Evolutionary conservation across 2,113 vertebrate genomes (phyloP).

Genomic region (Mesitornis unicolor): DNA sequence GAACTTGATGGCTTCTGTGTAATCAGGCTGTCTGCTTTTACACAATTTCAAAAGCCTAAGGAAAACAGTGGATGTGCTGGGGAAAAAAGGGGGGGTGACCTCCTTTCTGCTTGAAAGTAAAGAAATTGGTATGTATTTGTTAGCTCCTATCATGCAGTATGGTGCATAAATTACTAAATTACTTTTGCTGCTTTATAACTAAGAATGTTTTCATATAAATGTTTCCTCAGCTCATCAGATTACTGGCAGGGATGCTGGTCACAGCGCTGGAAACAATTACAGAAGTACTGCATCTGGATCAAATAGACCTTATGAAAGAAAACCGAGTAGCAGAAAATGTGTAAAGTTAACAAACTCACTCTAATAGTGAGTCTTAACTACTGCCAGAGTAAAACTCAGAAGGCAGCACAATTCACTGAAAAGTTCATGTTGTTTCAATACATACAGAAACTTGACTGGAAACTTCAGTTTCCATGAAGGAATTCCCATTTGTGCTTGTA

Average conservation of each 20-base stretch:
- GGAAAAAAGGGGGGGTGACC: neutral
- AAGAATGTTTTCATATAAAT: neutral
- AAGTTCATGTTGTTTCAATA: neutral
- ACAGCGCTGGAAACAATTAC: neutral
- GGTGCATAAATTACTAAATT: neutral
- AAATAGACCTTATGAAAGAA: neutral
- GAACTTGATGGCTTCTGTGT: neutral
- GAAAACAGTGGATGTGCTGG: neutral
- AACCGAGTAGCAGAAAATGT: neutral
- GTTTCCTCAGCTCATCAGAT: neutral
- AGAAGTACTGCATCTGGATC: neutral
- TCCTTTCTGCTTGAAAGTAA: neutral
- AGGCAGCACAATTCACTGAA: neutral
- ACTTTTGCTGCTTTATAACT: neutral
- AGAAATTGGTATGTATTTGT: neutral
- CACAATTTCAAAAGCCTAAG: neutral
- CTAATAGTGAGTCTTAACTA: neutral
- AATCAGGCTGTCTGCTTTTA: neutral
- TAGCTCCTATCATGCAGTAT: neutral
- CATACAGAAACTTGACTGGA: neutral
- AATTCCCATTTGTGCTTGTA: neutral
- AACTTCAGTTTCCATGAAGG: neutral
- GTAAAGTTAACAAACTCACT: conserved; percentile 2
- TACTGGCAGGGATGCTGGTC: neutral
- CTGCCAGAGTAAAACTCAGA: neutral